phyloP scores from a whole-genome alignment of 1,140 invertebrate species.

The Drosophila sulfurigaster region DNA sequence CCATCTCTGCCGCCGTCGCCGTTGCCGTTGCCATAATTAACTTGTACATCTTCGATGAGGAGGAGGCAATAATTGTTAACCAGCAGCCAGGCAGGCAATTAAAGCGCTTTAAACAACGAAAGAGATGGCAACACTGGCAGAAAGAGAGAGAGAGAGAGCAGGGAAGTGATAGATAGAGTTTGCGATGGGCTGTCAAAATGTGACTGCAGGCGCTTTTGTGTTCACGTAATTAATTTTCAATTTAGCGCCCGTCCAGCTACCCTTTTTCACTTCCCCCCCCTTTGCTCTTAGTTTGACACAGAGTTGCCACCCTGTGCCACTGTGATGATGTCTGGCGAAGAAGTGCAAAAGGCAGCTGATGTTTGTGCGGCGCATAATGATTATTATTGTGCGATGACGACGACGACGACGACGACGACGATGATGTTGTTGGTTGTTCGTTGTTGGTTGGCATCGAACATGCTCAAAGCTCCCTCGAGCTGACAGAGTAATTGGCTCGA shows the following conservation, averaged over 20 bases:
- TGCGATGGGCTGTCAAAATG: conserved; percentile 35
- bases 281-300: not conserved
- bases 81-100: conserved; percentile 22
- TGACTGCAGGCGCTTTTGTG: conserved; percentile 47
- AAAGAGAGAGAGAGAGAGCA: not conserved
- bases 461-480: conserved; percentile 13
- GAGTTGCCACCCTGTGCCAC: too few species aligned
- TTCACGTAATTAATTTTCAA: conserved; percentile 72
- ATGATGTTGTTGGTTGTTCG: not conserved
- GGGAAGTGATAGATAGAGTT: not conserved
- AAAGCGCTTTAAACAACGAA: not conserved
- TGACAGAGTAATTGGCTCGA: conserved; percentile 19
- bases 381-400: conserved; percentile 8
- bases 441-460: conserved; percentile 17
- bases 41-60: conserved; percentile 12
- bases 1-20: not conserved
- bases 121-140: not conserved
- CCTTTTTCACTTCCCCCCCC: not conserved
- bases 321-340: conserved; percentile 11
- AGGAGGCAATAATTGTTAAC: conserved; percentile 24
- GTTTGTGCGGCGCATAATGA: conserved; percentile 9
- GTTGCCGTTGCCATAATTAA: conserved; percentile 23
- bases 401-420: not conserved
- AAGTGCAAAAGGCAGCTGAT: conserved; percentile 27
- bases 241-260: conserved; percentile 27